Evolutionary conservation across 2,113 vertebrate genomes (phyloP).

Genomic region (Rhea americana): DNA sequence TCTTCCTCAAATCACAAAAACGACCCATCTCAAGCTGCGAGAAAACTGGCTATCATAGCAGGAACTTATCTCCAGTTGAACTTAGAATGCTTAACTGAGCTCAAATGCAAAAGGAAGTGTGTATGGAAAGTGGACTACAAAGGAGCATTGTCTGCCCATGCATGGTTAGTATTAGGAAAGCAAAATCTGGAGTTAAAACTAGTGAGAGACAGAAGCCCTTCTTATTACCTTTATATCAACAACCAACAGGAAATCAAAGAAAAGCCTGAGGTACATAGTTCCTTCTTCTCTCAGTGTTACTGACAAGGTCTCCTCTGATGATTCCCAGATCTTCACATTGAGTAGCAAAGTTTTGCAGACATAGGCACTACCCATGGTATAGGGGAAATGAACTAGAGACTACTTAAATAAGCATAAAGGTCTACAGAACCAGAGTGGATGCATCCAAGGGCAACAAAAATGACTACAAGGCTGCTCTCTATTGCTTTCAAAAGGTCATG

Average conservation of each 20-base stretch:
- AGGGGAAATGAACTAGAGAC: not conserved
- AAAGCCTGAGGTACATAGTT: not conserved
- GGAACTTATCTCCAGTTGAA: not conserved
- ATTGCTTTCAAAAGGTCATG: not conserved
- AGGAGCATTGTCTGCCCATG: not conserved
- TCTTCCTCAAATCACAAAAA: not conserved
- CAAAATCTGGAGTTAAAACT: not conserved
- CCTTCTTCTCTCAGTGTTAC: not conserved
- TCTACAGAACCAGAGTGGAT: not conserved
- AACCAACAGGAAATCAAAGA: not conserved
- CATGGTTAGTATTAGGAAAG: not conserved
- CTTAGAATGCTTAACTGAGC: not conserved
- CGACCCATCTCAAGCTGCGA: not conserved
- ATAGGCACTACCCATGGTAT: not conserved
- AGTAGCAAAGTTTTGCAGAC: not conserved
- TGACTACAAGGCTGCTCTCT: not conserved
- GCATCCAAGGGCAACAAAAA: rapidly evolving
- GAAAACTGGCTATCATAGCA: not conserved
- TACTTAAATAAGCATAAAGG: not conserved
- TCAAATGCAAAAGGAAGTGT: not conserved
- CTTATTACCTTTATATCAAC: not conserved
- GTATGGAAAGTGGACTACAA: not conserved
- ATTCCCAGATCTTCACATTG: not conserved
- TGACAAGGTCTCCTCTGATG: not conserved
- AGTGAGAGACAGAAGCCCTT: not conserved